phyloP scores from a whole-genome alignment of 2,888 invertebrate species.

The Seira sanloemensis region DNA sequence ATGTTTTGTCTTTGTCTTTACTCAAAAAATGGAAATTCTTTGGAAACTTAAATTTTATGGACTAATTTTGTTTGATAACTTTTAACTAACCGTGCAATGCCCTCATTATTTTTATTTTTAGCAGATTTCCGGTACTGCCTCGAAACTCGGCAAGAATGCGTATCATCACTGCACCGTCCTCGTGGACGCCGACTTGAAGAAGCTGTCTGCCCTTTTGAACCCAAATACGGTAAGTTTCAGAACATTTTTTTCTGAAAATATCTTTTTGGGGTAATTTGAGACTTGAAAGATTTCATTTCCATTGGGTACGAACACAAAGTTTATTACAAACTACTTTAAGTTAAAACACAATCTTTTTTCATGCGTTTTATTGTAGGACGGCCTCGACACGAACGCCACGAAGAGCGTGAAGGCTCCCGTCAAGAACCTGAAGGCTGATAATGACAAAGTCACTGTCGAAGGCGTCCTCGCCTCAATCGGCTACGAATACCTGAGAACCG shows the following conservation, averaged over 20 bases:
- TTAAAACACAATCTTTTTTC: too few species aligned
- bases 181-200: conserved; percentile 88
- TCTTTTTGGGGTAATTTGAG: not conserved
- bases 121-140: conserved; percentile 96
- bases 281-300: not conserved
- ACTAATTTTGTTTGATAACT: too few species aligned
- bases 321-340: too few species aligned
- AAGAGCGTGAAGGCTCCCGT: conserved; percentile 88
- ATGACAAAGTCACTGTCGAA: conserved; percentile 83
- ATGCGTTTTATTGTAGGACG: conserved; percentile 80
- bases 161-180: conserved; percentile 98
- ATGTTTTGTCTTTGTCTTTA: too few species aligned
- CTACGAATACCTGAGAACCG: conserved; percentile 88
- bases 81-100: not conserved
- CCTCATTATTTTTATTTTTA: conserved; percentile 10
- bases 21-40: too few species aligned
- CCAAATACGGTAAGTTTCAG: conserved; percentile 83
- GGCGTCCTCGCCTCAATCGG: conserved; percentile 87
- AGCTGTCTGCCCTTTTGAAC: conserved; percentile 84
- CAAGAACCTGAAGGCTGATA: conserved; percentile 87
- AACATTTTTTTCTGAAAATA: not conserved
- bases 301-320: too few species aligned
- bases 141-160: conserved; percentile 92
- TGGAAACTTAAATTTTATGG: too few species aligned
- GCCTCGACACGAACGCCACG: conserved; percentile 90